phyloP scores from a whole-genome alignment of 2,888 invertebrate genomes.

The Bembecia ichneumoniformis region DNA sequence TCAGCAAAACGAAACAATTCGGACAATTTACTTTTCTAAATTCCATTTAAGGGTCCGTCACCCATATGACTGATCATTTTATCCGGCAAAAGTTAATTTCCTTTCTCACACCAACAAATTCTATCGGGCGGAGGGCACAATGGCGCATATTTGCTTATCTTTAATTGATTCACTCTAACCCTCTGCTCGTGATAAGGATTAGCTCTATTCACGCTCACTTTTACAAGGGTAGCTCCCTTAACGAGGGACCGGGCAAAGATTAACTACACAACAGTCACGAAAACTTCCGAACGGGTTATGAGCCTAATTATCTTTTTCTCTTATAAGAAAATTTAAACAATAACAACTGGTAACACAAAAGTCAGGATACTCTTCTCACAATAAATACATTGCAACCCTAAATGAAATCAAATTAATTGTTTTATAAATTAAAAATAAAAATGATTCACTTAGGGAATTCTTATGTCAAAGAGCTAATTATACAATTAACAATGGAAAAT shows the following conservation, averaged over 20 bases:
- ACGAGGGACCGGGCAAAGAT: slow-evolving; percentile 45
- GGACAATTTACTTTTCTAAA: slow-evolving; percentile 35
- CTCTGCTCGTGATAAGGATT: slow-evolving; percentile 62
- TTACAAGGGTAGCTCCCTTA: slow-evolving; percentile 68
- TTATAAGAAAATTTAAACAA: too few relatives aligned
- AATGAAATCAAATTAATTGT: too few relatives aligned
- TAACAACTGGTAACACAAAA: too few relatives aligned
- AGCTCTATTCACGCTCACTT: slow-evolving; percentile 69
- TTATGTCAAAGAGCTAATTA: too few relatives aligned
- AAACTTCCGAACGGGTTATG: too few relatives aligned
- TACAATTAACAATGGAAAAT: too few relatives aligned
- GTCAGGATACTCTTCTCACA: too few relatives aligned
- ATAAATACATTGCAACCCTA: too few relatives aligned
- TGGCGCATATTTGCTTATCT: slow-evolving; percentile 69
- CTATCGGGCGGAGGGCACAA: slow-evolving; percentile 46
- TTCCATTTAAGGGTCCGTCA: slow-evolving; percentile 39
- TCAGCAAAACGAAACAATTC: slow-evolving; percentile 24
- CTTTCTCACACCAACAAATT: slow-evolving; percentile 59
- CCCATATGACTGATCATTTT: slow-evolving; percentile 38
- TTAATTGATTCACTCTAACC: slow-evolving; percentile 71
- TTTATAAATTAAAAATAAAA: too few relatives aligned
- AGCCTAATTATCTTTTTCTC: too few relatives aligned
- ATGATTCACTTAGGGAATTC: too few relatives aligned
- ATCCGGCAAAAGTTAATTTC: slow-evolving; percentile 11
- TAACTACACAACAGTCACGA: slow-evolving; percentile 5